Percentiles rank a stretch among this genome's conserved stretches.
Evolutionary conservation across 2,113 vertebrate species (phyloP).

Genomic region (Melanerpes aurifrons): DNA sequence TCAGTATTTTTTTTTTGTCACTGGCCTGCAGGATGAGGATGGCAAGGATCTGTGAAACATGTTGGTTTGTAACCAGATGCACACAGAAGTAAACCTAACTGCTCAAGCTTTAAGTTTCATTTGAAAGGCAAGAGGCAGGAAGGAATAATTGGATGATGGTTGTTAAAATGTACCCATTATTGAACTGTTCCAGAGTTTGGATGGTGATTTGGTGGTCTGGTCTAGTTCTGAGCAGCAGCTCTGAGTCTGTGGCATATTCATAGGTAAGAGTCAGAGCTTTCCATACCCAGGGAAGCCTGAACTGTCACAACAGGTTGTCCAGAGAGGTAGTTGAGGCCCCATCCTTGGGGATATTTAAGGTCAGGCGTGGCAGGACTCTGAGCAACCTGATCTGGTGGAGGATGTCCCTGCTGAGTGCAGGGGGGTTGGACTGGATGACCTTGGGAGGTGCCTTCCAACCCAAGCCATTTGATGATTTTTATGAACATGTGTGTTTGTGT

Average conservation of each 20-base stretch:
- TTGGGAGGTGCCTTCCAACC: too few relatives aligned
- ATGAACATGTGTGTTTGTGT: background rate
- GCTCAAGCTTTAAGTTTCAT: background rate
- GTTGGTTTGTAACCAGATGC: background rate
- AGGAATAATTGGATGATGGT: background rate
- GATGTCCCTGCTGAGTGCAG: too few relatives aligned
- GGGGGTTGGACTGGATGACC: too few relatives aligned
- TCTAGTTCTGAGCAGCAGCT: background rate
- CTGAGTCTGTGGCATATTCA: background rate
- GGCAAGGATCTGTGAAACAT: background rate
- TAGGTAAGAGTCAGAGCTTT: background rate
- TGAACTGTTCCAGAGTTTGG: background rate
- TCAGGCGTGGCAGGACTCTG: too few relatives aligned
- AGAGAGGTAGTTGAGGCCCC: too few relatives aligned
- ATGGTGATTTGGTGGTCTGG: background rate
- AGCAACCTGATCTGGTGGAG: too few relatives aligned
- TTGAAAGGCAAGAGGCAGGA: background rate
- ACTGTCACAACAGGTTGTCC: background rate
- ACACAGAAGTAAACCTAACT: background rate
- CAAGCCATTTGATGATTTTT: too few relatives aligned
- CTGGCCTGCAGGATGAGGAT: background rate
- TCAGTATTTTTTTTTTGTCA: background rate
- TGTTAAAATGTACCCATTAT: background rate
- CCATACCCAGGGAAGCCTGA: background rate
- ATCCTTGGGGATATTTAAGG: too few relatives aligned